Evolutionary conservation across 1,140 invertebrate species (phyloP), one percentile per base, ranked within the genome.

Genomic region (Neotoxoptera formosana): DNA sequence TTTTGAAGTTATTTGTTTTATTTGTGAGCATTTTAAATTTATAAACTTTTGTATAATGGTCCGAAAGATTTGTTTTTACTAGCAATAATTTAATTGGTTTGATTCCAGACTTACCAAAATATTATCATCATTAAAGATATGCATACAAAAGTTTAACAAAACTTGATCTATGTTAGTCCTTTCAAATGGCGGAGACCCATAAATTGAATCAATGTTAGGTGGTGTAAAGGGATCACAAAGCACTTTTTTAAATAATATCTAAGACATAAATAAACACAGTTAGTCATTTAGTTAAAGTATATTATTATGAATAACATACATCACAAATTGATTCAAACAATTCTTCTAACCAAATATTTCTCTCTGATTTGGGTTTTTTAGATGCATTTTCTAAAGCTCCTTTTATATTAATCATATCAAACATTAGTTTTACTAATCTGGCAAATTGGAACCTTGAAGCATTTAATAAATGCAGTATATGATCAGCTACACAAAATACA

Each of bases 161-260:
- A 88, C 48, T 48, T 88, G 86, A 8, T 34, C 6, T 48, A 88
- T 88, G 30, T 34, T 88, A 11, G n/a, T 88, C 0, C 7, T 51
- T 88, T 88, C 86, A 88, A 88, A 88, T 21, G 86, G 86, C 20
- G 86, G 86, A 88, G 30, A n/a, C 17, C 86, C 86, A n/a, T 88
- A 88, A n/a, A 88, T 88, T 34, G 9, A n/a, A 48, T 88, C 30
- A 88, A 88, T 48, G 34, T 88, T 48, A 88, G 47, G 47, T 51
- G 47, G 7, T 20, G 8, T 88, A n/a, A 88, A 51, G n/a, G 86
- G n/a, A 30, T 25, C 6, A 48, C 6, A 48, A 7, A 0, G 3
- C 6, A 51, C 1, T 51, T 14, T 48, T 34, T 51, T 34, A 21
- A 0, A 0, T 17, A 48, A n/a, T 51, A 48, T 47, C 86, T 88